Conservation (phyloP, 2,888 invertebrate genomes). For the Opisthograptis luteolata region DNA sequence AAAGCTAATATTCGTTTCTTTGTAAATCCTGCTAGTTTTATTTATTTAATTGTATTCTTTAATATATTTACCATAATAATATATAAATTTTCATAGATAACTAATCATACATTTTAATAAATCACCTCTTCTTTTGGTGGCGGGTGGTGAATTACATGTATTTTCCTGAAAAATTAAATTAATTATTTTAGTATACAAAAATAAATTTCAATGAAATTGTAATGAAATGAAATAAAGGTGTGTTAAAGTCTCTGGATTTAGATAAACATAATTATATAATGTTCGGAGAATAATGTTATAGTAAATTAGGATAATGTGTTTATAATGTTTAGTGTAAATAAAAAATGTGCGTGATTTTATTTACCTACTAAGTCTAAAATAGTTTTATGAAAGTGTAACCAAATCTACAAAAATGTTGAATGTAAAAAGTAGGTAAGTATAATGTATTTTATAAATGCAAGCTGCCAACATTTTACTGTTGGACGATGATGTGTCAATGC, state of each 20-base stretch:
- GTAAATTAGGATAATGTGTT: not conserved
- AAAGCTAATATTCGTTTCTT: slow-evolving; percentile 32
- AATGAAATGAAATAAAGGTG: no score
- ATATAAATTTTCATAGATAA: slow-evolving; percentile 30
- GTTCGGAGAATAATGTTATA: not conserved
- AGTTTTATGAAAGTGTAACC: not conserved
- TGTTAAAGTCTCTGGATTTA: no score
- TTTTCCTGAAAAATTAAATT: slow-evolving; percentile 67
- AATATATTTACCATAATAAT: slow-evolving; percentile 24
- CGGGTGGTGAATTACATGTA: slow-evolving; percentile 67
- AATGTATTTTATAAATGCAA: not conserved
- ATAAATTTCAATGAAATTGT: no score
- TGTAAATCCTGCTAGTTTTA: slow-evolving; percentile 20
- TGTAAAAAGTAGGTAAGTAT: not conserved
- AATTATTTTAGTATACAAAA: no score
- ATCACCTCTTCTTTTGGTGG: slow-evolving; percentile 51
- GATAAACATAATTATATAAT: not conserved
- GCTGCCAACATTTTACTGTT: no score
- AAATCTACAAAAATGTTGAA: not conserved
- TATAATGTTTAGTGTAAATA: not conserved
- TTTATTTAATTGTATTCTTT: slow-evolving; percentile 13
- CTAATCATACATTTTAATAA: slow-evolving; percentile 37
- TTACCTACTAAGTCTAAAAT: not conserved
- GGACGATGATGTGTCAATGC: no score
- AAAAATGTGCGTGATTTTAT: slow-evolving; percentile 1